phyloP scores from a whole-genome alignment of 2,113 vertebrate species.

The Oryctolagus cuniculus region mOryCun1.1 NC_091450.1:39861001-39861500 shows the following conservation, averaged over 20 bases:
- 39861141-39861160: not conserved
- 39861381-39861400: not conserved
- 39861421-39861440: too few relatives aligned
- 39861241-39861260: not conserved
- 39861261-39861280: not conserved
- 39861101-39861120: not conserved
- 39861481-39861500: not conserved
- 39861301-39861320: not conserved
- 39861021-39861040: not conserved
- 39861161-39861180: fast-evolving
- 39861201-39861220: not conserved
- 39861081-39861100: not conserved
- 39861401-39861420: fast-evolving
- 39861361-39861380: fast-evolving
- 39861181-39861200: fast-evolving
- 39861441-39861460: too few relatives aligned
- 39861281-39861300: not conserved
- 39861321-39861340: not conserved
- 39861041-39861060: fast-evolving
- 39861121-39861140: not conserved
- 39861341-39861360: not conserved
- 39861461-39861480: not conserved
- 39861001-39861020: not conserved
- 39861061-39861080: too few relatives aligned
- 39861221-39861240: fast-evolving